phyloP scores from a whole-genome alignment of 1,140 invertebrate genomes.

The Anastrepha ludens region DNA sequence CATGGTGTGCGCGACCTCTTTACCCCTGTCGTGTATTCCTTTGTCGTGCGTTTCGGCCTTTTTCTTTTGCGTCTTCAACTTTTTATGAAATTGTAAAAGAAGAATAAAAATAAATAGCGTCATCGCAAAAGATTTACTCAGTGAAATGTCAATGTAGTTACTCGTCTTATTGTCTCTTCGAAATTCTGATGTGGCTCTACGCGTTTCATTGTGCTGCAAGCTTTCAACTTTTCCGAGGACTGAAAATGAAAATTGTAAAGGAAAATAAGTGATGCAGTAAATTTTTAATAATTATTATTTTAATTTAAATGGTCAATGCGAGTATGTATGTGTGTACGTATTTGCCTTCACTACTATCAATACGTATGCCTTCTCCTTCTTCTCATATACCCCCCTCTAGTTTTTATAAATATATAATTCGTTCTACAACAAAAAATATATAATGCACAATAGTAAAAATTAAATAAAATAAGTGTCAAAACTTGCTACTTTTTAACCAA shows the following conservation, averaged over 20 bases:
- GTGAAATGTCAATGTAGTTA: conserved; percentile 61
- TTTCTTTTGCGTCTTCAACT: conserved; percentile 73
- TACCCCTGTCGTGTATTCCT: conserved; percentile 66
- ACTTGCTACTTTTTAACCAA: no score
- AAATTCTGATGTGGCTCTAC: conserved; percentile 72
- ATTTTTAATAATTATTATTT: neutral
- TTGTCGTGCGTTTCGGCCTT: conserved; percentile 67
- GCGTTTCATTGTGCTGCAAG: conserved; percentile 70
- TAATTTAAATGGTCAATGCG: neutral
- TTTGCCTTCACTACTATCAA: no score
- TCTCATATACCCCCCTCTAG: no score
- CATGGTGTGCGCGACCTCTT: conserved; percentile 68
- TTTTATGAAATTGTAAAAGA: conserved; percentile 5
- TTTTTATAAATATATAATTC: no score
- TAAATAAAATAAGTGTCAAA: no score
- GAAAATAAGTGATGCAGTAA: neutral
- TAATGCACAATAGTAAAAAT: no score
- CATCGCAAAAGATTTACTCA: neutral
- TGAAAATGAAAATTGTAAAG: conserved; percentile 42
- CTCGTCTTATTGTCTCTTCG: conserved; percentile 73
- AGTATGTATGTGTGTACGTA: no score
- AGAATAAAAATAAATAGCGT: neutral
- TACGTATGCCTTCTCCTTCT: no score
- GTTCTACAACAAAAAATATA: no score
- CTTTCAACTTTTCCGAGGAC: conserved; percentile 60